Evolutionary conservation across 2,797 vertebrate genomes (phyloP).

Genomic region (Melanogrammus aeglefinus): DNA sequence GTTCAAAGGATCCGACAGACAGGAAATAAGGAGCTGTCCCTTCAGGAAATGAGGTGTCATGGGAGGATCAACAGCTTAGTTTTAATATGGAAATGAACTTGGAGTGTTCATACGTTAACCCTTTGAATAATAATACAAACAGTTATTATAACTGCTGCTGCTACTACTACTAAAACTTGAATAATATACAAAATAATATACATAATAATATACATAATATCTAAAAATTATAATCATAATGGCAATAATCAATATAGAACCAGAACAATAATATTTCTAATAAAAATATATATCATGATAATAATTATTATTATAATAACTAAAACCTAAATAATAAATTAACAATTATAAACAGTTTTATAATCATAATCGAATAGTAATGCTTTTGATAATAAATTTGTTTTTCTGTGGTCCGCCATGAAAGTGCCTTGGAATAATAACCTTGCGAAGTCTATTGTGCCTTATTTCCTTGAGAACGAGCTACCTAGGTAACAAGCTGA

Average conservation of each 20-base stretch:
- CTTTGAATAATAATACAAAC: constrained; percentile 9
- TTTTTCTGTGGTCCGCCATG: not conserved
- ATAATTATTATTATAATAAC: not conserved
- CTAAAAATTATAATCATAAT: not conserved
- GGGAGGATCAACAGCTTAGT: constrained; percentile 36
- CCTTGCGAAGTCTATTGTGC: not conserved
- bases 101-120: constrained; percentile 18
- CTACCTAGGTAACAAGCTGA: not conserved
- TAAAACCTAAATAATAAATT: not conserved
- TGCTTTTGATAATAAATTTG: not conserved
- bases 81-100: constrained; percentile 36
- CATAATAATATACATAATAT: not conserved
- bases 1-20: constrained; percentile 39
- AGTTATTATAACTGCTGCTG: not conserved
- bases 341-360: not conserved
- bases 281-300: not conserved
- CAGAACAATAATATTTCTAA: not conserved
- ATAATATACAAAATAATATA: not conserved
- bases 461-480: not conserved
- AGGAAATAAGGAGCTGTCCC: constrained; percentile 32
- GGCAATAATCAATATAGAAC: not conserved
- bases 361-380: not conserved
- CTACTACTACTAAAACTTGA: not conserved
- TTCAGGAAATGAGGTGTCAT: constrained; percentile 45
- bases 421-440: not conserved